Conservation (phyloP, 2,797 vertebrate genomes). For the Gallinago nigripennis region DNA sequence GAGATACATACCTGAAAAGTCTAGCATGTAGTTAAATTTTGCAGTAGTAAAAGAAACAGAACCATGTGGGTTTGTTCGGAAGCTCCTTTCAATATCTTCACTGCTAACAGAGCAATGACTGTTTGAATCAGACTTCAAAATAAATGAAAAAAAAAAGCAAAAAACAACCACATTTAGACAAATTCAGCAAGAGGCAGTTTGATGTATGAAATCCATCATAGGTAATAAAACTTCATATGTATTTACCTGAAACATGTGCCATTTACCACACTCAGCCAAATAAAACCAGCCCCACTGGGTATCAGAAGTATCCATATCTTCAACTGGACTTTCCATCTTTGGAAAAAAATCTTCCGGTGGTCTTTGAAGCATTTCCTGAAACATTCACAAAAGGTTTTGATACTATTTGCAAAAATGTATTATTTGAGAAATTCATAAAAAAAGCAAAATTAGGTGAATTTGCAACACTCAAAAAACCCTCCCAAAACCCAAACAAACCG, state of each 20-base stretch:
- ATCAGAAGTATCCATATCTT: constrained; percentile 95
- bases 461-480: background rate
- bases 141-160: background rate
- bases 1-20: constrained; percentile 87
- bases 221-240: background rate
- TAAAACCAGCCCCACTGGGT: constrained; percentile 98
- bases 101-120: constrained; percentile 91
- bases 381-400: background rate
- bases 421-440: background rate
- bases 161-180: background rate
- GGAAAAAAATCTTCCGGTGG: constrained; percentile 57
- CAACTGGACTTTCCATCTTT: constrained; percentile 58
- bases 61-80: constrained; percentile 87
- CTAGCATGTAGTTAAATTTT: constrained; percentile 94
- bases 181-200: background rate
- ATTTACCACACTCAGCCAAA: constrained; percentile 94
- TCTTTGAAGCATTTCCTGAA: constrained; percentile 75
- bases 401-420: background rate
- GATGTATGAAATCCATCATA: background rate
- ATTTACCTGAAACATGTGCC: constrained; percentile 97
- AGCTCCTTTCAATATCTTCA: constrained; percentile 93
- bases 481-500: background rate
- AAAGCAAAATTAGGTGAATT: background rate
- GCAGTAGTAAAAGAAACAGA: constrained; percentile 91
- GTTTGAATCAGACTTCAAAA: constrained; percentile 88